Evolutionary conservation across 1,140 invertebrate genomes (phyloP).

Genomic region (Berghia stephanieae): DNA sequence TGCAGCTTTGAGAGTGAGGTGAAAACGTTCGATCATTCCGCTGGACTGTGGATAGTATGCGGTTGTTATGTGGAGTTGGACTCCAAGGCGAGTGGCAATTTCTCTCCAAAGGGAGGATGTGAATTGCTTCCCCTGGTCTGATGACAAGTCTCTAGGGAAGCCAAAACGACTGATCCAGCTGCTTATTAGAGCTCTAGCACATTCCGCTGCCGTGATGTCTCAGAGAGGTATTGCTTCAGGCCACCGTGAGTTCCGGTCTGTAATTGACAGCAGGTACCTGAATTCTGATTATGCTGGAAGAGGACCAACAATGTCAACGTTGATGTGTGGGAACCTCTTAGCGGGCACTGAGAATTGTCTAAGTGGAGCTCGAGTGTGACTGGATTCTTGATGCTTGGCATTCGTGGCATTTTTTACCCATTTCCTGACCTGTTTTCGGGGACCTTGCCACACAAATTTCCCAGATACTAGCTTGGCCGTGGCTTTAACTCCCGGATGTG

Average conservation of each 20-base stretch:
- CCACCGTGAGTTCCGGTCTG: slow-evolving; percentile 55
- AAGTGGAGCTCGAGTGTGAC: too few species aligned
- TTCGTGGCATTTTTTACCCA: too few species aligned
- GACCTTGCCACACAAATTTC: too few species aligned
- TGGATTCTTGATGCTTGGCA: too few species aligned
- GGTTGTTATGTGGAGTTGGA: slow-evolving; percentile 17
- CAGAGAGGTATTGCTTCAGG: slow-evolving; percentile 64
- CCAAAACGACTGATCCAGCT: slow-evolving; percentile 63
- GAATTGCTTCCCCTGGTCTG: slow-evolving; percentile 68
- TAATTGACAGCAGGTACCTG: too few species aligned
- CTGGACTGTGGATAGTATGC: slow-evolving; percentile 30
- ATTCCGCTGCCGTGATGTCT: slow-evolving; percentile 62
- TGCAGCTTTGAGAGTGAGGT: slow-evolving; percentile 24
- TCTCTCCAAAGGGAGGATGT: slow-evolving; percentile 27
- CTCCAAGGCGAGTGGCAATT: slow-evolving; percentile 1
- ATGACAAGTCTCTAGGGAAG: slow-evolving; percentile 39
- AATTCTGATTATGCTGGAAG: too few species aligned
- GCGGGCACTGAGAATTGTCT: too few species aligned
- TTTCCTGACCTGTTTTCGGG: too few species aligned
- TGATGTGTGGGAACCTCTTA: too few species aligned
- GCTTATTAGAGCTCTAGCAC: slow-evolving; percentile 43
- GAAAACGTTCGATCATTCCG: slow-evolving; percentile 34
- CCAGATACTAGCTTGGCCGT: too few species aligned
- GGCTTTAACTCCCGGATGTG: too few species aligned
- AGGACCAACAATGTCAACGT: too few species aligned